These are phyloP conservation scores for Yponomeuta sedellus DNA, from an alignment of 2,888 invertebrate genomes.

Conservation along the genomic window DNA sequence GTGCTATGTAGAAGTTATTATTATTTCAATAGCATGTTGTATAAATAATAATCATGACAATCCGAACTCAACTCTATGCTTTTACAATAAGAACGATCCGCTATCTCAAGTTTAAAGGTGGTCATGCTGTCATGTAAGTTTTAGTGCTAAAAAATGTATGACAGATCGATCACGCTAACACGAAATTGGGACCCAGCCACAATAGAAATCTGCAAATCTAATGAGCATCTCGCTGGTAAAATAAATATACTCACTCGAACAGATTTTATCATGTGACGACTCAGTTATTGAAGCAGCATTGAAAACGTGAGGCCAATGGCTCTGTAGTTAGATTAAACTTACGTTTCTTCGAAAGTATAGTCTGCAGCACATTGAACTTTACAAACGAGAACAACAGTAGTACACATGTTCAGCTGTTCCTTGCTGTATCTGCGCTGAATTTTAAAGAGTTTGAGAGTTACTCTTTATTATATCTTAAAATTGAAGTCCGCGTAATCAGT, in stretches of 20 bases:
- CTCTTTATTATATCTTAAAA: background rate
- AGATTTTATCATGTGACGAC: constrained; percentile 9
- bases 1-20: too few species aligned
- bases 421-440: too few species aligned
- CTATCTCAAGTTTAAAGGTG: too few species aligned
- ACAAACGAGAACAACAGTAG: too few species aligned
- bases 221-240: constrained; percentile 26
- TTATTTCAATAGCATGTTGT: too few species aligned
- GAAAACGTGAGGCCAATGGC: background rate
- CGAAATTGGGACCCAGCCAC: constrained; percentile 24
- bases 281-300: constrained; percentile 9
- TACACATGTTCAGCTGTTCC: too few species aligned
- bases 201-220: constrained; percentile 29
- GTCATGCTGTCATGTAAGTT: background rate
- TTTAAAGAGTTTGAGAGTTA: too few species aligned
- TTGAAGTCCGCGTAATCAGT: too few species aligned
- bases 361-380: background rate
- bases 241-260: constrained; percentile 14
- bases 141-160: background rate
- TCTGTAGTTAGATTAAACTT: background rate
- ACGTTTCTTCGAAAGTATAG: too few species aligned
- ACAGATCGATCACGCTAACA: constrained; percentile 4
- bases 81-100: too few species aligned
- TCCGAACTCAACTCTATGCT: too few species aligned
- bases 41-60: too few species aligned